phyloP scores from a whole-genome alignment of 2,113 vertebrate species.

The Corythoichthys intestinalis region DNA sequence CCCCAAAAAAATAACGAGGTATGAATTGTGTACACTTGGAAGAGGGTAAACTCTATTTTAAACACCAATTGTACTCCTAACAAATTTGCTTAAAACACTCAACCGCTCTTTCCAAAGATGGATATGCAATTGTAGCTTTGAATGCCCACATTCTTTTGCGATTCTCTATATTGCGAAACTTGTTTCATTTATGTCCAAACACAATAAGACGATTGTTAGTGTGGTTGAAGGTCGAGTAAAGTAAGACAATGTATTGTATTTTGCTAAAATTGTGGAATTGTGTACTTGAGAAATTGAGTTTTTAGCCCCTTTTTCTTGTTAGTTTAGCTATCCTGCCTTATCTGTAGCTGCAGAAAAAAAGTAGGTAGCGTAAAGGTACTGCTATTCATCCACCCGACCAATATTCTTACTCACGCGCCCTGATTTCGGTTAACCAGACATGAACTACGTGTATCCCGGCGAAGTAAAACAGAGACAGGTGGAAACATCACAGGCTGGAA shows the following conservation, averaged over 20 bases:
- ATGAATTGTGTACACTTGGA: background rate
- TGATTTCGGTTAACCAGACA: background rate
- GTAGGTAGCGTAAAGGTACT: background rate
- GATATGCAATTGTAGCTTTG: background rate
- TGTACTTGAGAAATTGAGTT: background rate
- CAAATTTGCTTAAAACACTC: background rate
- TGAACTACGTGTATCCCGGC: background rate
- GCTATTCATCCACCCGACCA: background rate
- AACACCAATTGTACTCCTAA: conserved; percentile 14
- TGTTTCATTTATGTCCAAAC: conserved; percentile 7
- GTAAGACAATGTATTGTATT: too few relatives aligned
- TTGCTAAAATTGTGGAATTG: background rate
- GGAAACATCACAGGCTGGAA: background rate
- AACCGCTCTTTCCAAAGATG: conserved; percentile 3
- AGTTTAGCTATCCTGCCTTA: too few relatives aligned
- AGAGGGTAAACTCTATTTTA: conserved; percentile 7
- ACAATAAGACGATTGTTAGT: background rate
- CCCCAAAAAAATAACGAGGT: background rate
- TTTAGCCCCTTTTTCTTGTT: background rate
- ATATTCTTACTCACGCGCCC: background rate
- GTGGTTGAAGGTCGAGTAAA: conserved; percentile 28
- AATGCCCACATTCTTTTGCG: background rate
- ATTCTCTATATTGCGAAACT: background rate
- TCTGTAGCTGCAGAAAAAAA: too few relatives aligned
- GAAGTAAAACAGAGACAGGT: background rate